These are phyloP conservation scores for Chromoteleia sp. DNA, from an alignment of 2,888 invertebrate genomes.

Conservation along the genomic window DNA sequence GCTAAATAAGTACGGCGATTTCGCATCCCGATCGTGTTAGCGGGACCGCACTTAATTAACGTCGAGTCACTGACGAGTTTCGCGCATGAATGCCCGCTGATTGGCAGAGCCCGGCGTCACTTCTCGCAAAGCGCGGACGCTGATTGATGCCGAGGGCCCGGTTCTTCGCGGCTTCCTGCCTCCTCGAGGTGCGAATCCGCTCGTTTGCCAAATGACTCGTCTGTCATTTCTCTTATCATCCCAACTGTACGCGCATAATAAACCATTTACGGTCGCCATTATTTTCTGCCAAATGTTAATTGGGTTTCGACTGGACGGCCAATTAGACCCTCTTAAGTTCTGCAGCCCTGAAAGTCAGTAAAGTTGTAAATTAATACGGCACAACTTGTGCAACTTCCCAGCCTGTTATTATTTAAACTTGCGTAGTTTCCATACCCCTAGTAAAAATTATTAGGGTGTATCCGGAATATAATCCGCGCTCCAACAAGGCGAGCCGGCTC, in stretches of 20 bases:
- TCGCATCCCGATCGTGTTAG: conserved; percentile 48
- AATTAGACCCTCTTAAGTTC: conserved; percentile 9
- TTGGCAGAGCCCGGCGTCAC: conserved; percentile 66
- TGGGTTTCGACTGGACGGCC: conserved; percentile 18
- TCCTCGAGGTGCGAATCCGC: conserved; percentile 77
- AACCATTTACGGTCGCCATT: conserved; percentile 58
- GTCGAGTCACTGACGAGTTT: conserved; percentile 75
- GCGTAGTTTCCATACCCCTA: too few species aligned
- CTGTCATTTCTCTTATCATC: conserved; percentile 70
- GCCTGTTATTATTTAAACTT: too few species aligned
- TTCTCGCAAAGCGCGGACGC: conserved; percentile 76
- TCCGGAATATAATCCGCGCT: too few species aligned
- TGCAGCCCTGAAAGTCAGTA: too few species aligned
- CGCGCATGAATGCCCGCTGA: conserved; percentile 79
- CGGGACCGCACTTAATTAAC: conserved; percentile 77
- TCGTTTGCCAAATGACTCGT: conserved; percentile 82
- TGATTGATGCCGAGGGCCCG: conserved; percentile 82
- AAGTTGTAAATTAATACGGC: too few species aligned
- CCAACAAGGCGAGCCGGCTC: too few species aligned
- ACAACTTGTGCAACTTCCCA: too few species aligned
- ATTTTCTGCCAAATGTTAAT: conserved; percentile 68
- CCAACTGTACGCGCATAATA: conserved; percentile 29
- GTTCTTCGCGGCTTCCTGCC: conserved; percentile 80
- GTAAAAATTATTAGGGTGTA: too few species aligned
- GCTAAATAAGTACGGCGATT: conserved; percentile 52